Percentiles rank a stretch among this genome's conserved stretches.
phyloP scores from a whole-genome alignment of 92 coral and sea anemone genomes.

The Phenganax marumi region DNA sequence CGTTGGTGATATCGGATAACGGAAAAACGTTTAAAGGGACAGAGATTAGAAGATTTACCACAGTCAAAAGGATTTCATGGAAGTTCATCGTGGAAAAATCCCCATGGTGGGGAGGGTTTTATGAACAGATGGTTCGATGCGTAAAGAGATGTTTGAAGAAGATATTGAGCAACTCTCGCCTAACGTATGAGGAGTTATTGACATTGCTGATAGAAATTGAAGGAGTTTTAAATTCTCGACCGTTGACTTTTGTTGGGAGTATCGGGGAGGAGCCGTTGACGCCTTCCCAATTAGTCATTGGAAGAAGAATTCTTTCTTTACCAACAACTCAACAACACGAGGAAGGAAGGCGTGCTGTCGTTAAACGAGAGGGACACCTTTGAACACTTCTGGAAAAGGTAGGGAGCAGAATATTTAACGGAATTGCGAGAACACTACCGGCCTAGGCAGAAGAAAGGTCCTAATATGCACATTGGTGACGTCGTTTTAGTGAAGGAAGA shows the following conservation, averaged over 20 bases:
- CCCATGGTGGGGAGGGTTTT: slow-evolving; percentile 60
- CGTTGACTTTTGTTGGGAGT: slow-evolving; percentile 31
- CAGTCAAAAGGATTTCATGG: slow-evolving; percentile 31
- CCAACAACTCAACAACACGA: too few relatives aligned
- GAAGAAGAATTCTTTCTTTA: too few relatives aligned
- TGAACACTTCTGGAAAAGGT: slow-evolving; percentile 41
- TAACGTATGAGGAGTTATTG: slow-evolving; percentile 41
- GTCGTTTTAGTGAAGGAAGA: slow-evolving; percentile 33
- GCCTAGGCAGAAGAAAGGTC: slow-evolving; percentile 33
- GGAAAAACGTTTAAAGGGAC: slow-evolving; percentile 37
- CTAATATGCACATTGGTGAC: slow-evolving; percentile 30
- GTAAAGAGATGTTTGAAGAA: slow-evolving; percentile 49
- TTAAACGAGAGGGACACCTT: too few relatives aligned
- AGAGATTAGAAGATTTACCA: slow-evolving; percentile 18
- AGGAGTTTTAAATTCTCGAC: slow-evolving; percentile 19
- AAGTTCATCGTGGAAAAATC: slow-evolving; percentile 30
- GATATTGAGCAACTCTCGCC: slow-evolving; percentile 30
- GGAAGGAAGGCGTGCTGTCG: too few relatives aligned
- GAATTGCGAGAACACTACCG: slow-evolving; percentile 35
- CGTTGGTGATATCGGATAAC: slow-evolving; percentile 40
- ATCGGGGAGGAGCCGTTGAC: slow-evolving; percentile 34
- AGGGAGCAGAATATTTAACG: slow-evolving; percentile 25
- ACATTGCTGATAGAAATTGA: slow-evolving; percentile 35
- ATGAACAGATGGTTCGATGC: slow-evolving; percentile 47
- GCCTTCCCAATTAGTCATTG: slow-evolving; percentile 38